Evolutionary conservation across 2,113 vertebrate species (phyloP), one percentile per base, ranked within the genome.

Genomic region (Melospiza melodia): DNA sequence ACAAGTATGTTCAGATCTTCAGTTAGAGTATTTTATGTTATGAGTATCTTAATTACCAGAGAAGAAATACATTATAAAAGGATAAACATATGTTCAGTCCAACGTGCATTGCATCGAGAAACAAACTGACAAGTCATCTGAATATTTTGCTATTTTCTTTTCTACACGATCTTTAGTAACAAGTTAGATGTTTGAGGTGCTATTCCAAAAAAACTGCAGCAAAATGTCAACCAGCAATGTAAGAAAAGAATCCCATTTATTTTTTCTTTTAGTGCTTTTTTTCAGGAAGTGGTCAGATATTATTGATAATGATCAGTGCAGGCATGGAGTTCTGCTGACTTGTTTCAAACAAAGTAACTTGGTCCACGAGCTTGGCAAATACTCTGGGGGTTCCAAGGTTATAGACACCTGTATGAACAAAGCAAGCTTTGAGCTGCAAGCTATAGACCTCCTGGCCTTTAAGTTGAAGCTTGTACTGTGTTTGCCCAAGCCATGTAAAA

Each of bases 401-500:
- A 98, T 99, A 99, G 87, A 99, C 99, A 48, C 99, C 99, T 0
- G 99, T 98, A 80, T 98, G 98, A 80, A 99, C 98, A 33, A 99
- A 99, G 93, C 99, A 99, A 67, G 99, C 99, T 69, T 97, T 98
- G 93, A 99, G 97, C 58, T 98, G 98, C 74, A 99, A 96, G 82
- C 98, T 98, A 81, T 95, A 96, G 15, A 98, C 98, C 92, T 99
- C 98, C 90, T 98, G 98, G 59, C 99, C 97, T 94, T 98, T 97
- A 57, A 99, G 98, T 37, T 98, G 98, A 92, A 99, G 98, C 96
- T 99, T 99, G 97, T 99, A 99, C 58, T 99, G 99, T 10, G 98
- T 99, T 97, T 99, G 99, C 48, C 99, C 99, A 84, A 99, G 98
- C 99, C 99, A 99, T 0, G 98, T 98, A 93, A 99, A 99, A 4